Base-by-base conservation (phyloP, 2,113 vertebrate species). In the Ovibos moschatus region DNA sequence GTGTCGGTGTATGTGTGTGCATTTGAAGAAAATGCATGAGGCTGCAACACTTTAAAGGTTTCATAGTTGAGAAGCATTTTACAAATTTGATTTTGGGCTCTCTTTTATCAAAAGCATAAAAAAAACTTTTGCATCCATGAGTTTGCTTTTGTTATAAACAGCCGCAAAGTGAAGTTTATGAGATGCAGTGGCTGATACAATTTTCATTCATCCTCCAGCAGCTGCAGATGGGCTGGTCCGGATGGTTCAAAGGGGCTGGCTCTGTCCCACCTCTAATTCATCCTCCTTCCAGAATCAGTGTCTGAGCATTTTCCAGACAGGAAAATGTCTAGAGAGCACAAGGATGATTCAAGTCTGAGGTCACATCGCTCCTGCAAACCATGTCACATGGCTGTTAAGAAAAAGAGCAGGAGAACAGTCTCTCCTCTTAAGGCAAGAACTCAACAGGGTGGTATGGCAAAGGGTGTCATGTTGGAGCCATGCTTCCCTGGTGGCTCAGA, bases 401-500 rank as follows among this genome's bases (percentile, higher is more conserved):
- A 30, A 23, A 43, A 58, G 10, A 1, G 27, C 2, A n/a, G 36
- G 4, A 74, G 21, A 1, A 17, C 2, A 19, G 21, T 17, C 23
- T 6, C 17, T 2, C 8, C 17, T 45, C 12, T 27, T 14, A 21
- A 23, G 23, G 19, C 47, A n/a, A 53, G 25, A 71, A 17, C 7
- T 14, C 13, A 5, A 8, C 15, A 2, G 16, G 23, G 36, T 6
- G 47, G 10, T 3, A 4, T 7, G 36, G 28, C 8, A 19, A 67
- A 57, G 23, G 2, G 8, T 27, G 6, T 14, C 25, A 2, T 28
- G 16, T 14, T 25, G 2, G 7, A 7, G 14, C 7, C 6, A 33
- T 28, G 47, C 5, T 43, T 40, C 40, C 40, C 40, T 14, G 6
- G 6, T 27, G 71, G 36, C 40, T 43, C 71, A 76, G 5, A 23